Evolutionary conservation across 1,140 invertebrate genomes (phyloP).

Genomic region (Drosophila simulans): DNA sequence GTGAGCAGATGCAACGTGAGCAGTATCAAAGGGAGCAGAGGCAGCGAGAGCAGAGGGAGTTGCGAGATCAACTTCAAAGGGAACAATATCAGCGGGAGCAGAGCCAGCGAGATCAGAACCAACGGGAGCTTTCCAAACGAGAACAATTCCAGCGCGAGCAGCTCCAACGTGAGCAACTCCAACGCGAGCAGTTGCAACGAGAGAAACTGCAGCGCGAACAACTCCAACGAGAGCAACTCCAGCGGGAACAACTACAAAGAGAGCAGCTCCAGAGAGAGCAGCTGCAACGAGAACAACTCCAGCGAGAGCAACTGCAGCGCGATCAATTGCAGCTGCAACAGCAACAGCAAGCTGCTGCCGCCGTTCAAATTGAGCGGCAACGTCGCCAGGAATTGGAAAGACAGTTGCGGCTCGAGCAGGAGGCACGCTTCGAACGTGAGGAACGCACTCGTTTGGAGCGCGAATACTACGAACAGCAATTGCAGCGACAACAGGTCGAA

Average conservation of each 20-base stretch:
- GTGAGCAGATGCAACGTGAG: constrained; percentile 45
- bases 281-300: constrained; percentile 26
- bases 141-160: constrained; percentile 41
- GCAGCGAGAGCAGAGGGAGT: constrained; percentile 29
- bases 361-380: constrained; percentile 67
- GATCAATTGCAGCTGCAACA: constrained; percentile 43
- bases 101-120: constrained; percentile 14
- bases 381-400: constrained; percentile 68
- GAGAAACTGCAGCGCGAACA: constrained; percentile 31
- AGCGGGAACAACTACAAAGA: constrained; percentile 23
- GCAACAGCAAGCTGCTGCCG: constrained; percentile 69
- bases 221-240: constrained; percentile 12
- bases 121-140: constrained; percentile 26
- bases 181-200: constrained; percentile 26
- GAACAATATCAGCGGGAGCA: constrained; percentile 32
- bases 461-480: constrained; percentile 68
- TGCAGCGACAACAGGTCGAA: constrained; percentile 60
- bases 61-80: constrained; percentile 20
- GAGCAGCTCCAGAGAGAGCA: constrained; percentile 26
- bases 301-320: constrained; percentile 42
- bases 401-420: constrained; percentile 59
- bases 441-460: constrained; percentile 63
- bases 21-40: constrained; percentile 38
- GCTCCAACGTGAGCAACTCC: constrained; percentile 30
- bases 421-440: constrained; percentile 68